A percentile compares a stretch with the other conserved stretches of the same genome.
Conservation (phyloP, 2,113 vertebrate species). For the Myotis yumanensis region DNA sequence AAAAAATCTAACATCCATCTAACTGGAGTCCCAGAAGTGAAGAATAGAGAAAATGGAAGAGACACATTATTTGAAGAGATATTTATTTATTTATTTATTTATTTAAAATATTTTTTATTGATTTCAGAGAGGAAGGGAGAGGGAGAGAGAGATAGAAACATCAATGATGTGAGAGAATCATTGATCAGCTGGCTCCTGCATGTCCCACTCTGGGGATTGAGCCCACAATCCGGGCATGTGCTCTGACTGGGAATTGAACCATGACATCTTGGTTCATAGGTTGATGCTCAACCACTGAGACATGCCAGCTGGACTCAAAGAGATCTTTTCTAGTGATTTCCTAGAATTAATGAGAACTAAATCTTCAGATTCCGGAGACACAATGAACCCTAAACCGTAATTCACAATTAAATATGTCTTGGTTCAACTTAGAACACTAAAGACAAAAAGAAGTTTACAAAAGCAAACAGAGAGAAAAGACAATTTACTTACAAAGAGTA, state of each 20-base stretch:
- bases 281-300: too few relatives aligned
- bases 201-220: too few relatives aligned
- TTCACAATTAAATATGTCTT: neutral
- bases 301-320: neutral
- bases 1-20: neutral
- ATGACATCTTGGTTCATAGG: too few relatives aligned
- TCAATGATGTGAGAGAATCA: too few relatives aligned
- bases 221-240: too few relatives aligned
- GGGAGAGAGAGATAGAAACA: too few relatives aligned
- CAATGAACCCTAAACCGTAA: neutral
- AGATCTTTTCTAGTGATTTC: neutral
- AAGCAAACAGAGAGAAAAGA: neutral
- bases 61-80: neutral
- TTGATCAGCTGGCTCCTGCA: too few relatives aligned
- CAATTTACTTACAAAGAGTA: neutral
- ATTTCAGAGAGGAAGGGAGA: too few relatives aligned
- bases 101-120: too few relatives aligned
- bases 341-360: neutral
- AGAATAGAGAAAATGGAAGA: neutral
- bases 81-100: neutral
- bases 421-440: neutral
- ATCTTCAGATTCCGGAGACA: neutral
- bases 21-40: neutral
- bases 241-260: too few relatives aligned
- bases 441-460: constrained; percentile 27